Conservation (phyloP, 2,113 vertebrate species). For the Balaeniceps rex region DNA sequence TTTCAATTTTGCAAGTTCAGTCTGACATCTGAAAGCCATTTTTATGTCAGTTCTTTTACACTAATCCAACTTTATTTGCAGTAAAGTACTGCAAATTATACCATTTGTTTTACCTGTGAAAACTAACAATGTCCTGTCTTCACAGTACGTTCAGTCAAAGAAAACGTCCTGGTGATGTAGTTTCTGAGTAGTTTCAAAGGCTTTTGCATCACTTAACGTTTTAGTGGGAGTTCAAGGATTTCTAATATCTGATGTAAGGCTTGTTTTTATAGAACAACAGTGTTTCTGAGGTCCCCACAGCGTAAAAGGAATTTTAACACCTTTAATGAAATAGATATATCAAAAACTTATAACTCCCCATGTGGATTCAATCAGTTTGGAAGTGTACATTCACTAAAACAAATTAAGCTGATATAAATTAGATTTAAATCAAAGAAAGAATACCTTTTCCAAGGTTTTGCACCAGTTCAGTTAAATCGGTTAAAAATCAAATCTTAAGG, state of each 20-base stretch:
- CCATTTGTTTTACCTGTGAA: not conserved
- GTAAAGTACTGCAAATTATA: not conserved
- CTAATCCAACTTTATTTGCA: not conserved
- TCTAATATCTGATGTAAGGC: not conserved
- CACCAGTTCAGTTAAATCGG: not conserved
- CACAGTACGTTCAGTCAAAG: not conserved
- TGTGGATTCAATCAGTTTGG: not conserved
- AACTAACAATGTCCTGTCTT: not conserved
- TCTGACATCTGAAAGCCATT: constrained; percentile 19
- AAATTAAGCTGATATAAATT: not conserved
- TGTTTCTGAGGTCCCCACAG: not conserved
- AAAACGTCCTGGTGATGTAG: not conserved
- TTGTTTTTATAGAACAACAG: not conserved
- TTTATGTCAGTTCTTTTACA: not conserved
- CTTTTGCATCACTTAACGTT: not conserved
- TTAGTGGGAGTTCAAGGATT: not conserved
- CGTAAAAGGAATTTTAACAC: not conserved
- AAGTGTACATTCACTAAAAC: not conserved
- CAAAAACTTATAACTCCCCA: not conserved
- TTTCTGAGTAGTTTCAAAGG: not conserved
- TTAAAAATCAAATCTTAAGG: not conserved
- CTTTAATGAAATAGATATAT: not conserved
- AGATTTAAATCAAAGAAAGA: not conserved
- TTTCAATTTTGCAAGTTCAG: not conserved
- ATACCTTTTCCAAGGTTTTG: not conserved